phyloP scores from a whole-genome alignment of 2,797 vertebrate species.

The Poeciliopsis paucimaculata region DNA sequence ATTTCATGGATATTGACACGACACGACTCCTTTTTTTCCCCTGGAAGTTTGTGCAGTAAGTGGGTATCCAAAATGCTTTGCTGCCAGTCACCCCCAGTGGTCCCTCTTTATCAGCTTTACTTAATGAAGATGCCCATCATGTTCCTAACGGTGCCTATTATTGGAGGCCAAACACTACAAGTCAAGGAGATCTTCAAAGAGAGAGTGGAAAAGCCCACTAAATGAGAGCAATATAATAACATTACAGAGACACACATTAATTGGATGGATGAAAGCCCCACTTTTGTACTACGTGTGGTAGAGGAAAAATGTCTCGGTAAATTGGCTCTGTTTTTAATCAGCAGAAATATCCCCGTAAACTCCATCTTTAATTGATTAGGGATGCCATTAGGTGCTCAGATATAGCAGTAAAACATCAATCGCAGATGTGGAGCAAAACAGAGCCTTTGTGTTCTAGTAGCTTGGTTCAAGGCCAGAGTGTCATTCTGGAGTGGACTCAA shows the following conservation, averaged over 20 bases:
- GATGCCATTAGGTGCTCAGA: conserved; percentile 61
- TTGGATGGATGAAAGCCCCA: conserved; percentile 50
- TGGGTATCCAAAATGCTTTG: conserved; percentile 10
- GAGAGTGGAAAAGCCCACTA: conserved; percentile 36
- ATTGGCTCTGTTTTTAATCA: conserved; percentile 63
- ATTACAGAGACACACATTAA: conserved; percentile 53
- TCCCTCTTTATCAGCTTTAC: conserved; percentile 53
- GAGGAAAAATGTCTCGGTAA: conserved; percentile 63
- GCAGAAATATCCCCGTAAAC: conserved; percentile 62
- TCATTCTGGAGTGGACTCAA: conserved; percentile 57
- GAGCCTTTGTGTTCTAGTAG: conserved; percentile 47
- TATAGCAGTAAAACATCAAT: conserved; percentile 57
- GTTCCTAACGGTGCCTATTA: conserved; percentile 28
- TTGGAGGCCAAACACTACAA: conserved; percentile 27
- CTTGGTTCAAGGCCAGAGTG: conserved; percentile 55
- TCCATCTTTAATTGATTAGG: conserved; percentile 71
- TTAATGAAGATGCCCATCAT: conserved; percentile 69
- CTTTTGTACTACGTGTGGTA: conserved; percentile 41
- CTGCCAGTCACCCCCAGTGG: conserved; percentile 31
- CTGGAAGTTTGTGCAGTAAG: conserved; percentile 4
- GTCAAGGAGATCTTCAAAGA: conserved; percentile 25
- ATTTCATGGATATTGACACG: background rate
- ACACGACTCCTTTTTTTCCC: conserved; percentile 6
- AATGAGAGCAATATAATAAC: conserved; percentile 41
- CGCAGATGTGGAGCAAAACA: conserved; percentile 49